Evolutionary conservation across 2,113 vertebrate species (phyloP), one percentile per base, ranked within the genome.

Genomic region (Pterocles gutturalis): DNA sequence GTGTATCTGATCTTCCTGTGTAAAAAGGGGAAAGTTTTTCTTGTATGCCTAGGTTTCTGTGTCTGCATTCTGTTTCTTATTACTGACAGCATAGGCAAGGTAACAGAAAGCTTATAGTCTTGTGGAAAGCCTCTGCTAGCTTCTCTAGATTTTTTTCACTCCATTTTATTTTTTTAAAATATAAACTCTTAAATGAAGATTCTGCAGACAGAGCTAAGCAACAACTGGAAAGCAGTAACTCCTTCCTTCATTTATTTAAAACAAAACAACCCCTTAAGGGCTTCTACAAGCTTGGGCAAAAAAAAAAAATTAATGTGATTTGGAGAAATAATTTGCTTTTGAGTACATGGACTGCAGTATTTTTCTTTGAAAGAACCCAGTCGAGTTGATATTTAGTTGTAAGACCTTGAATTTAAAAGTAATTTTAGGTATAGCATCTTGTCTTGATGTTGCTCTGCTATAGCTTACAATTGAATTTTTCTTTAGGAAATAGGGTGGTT

Each of bases 291-390:
- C 48, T 45, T 69, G 83, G 90, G 92, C 88, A 41, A 41, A 41
- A 41, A 41, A 93, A 36, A 41, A 75, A 80, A 89, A 87, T 78
- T 71, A 38, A 1, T 7, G 38, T 88, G 51, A 38, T 58, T 96
- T 90, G 67, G 67, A 92, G 62, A 73, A 77, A 38, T 34, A 70
- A 81, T 75, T 81, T 90, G 49, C 66, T 91, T 94, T 90, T 91
- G 46, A 93, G 53, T 73, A 38, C 14, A 19, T 0, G 1, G 21
- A n/a, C 53, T 60, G 57, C 31, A n/a, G 31, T 82, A 36, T 83
- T 93, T 89, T 62, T 22, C 51, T 60, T 81, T 93, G 48, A 36
- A 78, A 90, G 53, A 89, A 26, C 9, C 2, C 24, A 3, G 19
- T 16, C 67, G 75, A 28, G 83, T 86, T 79, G 24, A 71, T 38